A percentile compares a stretch with the other conserved stretches of the same genome.
phyloP scores from a whole-genome alignment of 2,113 vertebrate genomes.

The Silurus glanis region DNA sequence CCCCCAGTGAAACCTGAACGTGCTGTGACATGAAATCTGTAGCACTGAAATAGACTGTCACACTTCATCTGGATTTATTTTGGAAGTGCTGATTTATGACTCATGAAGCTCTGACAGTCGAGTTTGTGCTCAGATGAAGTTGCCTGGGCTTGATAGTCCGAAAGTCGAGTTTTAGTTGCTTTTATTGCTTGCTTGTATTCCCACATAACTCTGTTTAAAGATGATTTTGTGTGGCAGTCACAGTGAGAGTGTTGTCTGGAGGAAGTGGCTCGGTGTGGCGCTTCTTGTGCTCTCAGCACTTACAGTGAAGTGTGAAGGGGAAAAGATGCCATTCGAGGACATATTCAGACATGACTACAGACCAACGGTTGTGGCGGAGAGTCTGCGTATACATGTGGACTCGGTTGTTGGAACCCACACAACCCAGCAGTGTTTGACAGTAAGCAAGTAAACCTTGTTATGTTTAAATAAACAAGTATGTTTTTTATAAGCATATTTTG shows the following conservation, averaged over 20 bases:
- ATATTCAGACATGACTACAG: not conserved
- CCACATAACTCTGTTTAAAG: not conserved
- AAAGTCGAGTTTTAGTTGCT: not conserved
- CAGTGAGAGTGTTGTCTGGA: not conserved
- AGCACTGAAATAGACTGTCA: not conserved
- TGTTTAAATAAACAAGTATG: not conserved
- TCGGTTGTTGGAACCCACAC: not conserved
- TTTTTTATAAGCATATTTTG: not conserved
- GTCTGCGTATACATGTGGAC: not conserved
- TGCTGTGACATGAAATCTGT: not conserved
- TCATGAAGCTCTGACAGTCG: not conserved
- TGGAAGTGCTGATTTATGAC: constrained; percentile 58
- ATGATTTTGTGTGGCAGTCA: not conserved
- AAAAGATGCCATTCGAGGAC: not conserved
- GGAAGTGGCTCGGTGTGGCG: not conserved
- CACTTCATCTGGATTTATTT: constrained; percentile 63
- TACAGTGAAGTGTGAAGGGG: not conserved
- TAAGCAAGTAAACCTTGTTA: not conserved
- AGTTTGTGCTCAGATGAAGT: not conserved
- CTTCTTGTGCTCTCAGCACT: not conserved
- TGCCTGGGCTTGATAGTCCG: too few species aligned
- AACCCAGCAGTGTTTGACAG: not conserved
- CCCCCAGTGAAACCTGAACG: not conserved
- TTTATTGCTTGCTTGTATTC: not conserved
- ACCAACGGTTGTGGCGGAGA: not conserved